These are phyloP conservation scores for Myotis findleyi DNA, from an alignment of 2,797 vertebrate species.

Conservation along the genomic window DNA sequence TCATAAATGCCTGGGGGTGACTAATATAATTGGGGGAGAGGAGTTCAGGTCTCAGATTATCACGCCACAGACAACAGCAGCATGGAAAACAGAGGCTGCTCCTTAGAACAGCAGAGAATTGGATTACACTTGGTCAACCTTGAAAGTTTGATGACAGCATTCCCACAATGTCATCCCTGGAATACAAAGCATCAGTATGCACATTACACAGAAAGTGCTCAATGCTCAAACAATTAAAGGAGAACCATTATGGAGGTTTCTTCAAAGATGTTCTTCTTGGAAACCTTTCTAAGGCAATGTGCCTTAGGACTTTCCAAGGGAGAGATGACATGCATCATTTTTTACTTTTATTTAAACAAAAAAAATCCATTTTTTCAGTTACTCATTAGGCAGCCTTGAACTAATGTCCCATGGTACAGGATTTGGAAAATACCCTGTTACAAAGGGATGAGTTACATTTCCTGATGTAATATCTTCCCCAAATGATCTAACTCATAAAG, in stretches of 20 bases:
- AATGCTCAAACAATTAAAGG: not conserved
- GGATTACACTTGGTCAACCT: not conserved
- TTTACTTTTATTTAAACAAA: slow-evolving; percentile 29
- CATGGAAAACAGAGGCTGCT: not conserved
- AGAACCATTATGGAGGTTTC: not conserved
- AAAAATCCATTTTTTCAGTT: slow-evolving; percentile 17
- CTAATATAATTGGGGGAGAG: not conserved
- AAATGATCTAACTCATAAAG: slow-evolving; percentile 13
- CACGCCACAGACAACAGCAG: not conserved
- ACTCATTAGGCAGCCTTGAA: slow-evolving; percentile 33
- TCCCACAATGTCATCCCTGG: not conserved
- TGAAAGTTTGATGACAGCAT: not conserved
- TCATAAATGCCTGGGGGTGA: not conserved
- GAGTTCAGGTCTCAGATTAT: not conserved
- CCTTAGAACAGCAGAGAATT: not conserved
- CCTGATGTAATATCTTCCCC: not conserved
- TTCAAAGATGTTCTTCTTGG: not conserved
- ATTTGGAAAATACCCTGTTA: slow-evolving; percentile 46
- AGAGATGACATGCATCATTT: not conserved
- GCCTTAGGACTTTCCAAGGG: not conserved
- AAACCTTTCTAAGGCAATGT: not conserved
- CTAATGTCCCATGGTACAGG: not conserved
- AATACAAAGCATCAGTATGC: not conserved
- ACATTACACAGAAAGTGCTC: not conserved
- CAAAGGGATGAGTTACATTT: not conserved